Evolutionary conservation across 2,113 vertebrate species (phyloP), one percentile per base, ranked within the genome.

Genomic region (Thunnus thynnus): DNA sequence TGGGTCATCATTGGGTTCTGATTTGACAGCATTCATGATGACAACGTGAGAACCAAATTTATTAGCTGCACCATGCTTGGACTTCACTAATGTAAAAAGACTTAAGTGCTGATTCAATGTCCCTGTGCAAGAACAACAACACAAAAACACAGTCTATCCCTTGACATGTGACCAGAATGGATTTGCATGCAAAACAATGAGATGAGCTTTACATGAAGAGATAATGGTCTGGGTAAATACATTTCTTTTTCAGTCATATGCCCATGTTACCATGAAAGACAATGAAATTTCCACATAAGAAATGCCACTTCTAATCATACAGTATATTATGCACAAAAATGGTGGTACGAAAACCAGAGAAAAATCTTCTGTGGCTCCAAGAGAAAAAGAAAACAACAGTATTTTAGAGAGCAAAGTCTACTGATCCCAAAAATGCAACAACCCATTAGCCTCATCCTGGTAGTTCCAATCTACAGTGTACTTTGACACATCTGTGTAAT

Each of bases 171-270:
- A 86, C 77, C 81, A 89, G 89, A 88, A 89, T 89, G 89, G 81
- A 90, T 89, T 89, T 1, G 88, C 93, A 94, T 95, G 92, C 93
- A 94, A 94, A 94, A 93, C 72, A 89, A 91, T 90, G 86, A 87
- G 64, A 84, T 93, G 84, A 90, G 57, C 73, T 91, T 91, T 90
- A 91, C 87, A 91, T 86, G 86, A 80, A 68, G 80, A 91, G 85
- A 89, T 83, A 87, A 91, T 82, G 86, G 72, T 81, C 55, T 82
- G 71, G 72, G 77, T 89, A 90, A 92, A 92, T 92, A 91, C 83
- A 91, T 85, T 90, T 90, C 81, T 87, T 88, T 86, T 85, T 92
- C 78, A 86, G 86, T 85, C 86, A 85, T 82, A 80, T 85, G 86
- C 80, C 75, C 76, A 82, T 89, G 86, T 86, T 82, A 82, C 80